Base-by-base conservation (phyloP, 2,797 vertebrate genomes). In the Sebastes umbrosus region DNA sequence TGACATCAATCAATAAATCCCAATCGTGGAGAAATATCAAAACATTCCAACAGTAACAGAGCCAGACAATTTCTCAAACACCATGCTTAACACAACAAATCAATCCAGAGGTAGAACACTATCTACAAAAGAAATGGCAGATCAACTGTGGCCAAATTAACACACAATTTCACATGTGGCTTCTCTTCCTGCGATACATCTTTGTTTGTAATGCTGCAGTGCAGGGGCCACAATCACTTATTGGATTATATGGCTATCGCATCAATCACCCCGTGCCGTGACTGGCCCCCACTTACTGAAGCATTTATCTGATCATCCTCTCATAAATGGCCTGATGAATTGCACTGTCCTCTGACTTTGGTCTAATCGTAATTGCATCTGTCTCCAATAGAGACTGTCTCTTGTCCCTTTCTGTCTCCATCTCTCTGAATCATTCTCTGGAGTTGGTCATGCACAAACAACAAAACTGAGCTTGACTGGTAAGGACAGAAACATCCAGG, bases 311-410 rank as follows among this genome's bases (percentile, higher is more conserved):
- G 84, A 90, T 93, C 87, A 92, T 88, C 83, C 83, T 77, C 84
- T 93, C 88, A 91, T 91, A 89, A 93, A 90, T 70, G 86, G 83
- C 68, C 84, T 89, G 89, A 94, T 93, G 89, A 93, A 93, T 92
- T 83, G 89, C 68, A 70, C 80, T 14, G 68, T 91, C 79, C 81
- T 85, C 86, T 77, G 83, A 90, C 91, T 86, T 88, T 74, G 86
- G 79, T 90, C 79, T 87, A 87, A 90, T 90, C 84, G 70, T 93
- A 88, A 92, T 89, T 92, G 79, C 89, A 88, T 92, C 89, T 80
- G 82, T 87, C 87, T 88, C 82, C 82, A 77, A 22, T 52, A 80
- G 78, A 84, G 88, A 92, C 88, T 5, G 76, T 84, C 67, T 84
- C 74, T 81, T 68, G 82, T 77, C 83, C 54, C 73, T 63, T 74